Evolutionary conservation across 2,888 invertebrate genomes (phyloP).

Genomic region (Ethmia dodecea): DNA sequence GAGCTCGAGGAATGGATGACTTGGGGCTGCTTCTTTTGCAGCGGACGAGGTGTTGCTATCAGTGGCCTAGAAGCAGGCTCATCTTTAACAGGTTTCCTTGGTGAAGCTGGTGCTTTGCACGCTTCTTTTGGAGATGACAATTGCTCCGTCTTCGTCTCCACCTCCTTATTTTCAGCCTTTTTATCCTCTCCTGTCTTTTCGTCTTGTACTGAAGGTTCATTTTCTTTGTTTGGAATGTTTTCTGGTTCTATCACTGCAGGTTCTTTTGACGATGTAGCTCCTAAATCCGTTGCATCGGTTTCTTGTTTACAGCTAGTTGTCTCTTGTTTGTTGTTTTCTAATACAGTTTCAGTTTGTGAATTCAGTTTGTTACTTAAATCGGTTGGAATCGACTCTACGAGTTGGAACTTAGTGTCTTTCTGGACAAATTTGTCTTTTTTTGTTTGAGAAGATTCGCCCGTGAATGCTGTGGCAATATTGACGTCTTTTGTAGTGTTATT

Average conservation of each 20-base stretch:
- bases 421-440: no score
- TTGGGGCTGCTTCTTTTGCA: conserved; percentile 73
- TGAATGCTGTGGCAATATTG: no score
- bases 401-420: no score
- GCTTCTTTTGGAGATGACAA: conserved; percentile 22
- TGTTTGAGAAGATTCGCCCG: no score
- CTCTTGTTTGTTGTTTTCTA: no score
- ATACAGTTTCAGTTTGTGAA: no score
- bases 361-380: no score
- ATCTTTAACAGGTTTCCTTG: conserved; percentile 63
- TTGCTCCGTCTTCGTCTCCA: conserved; percentile 31
- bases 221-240: conserved; percentile 49
- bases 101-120: conserved; percentile 16
- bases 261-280: background rate
- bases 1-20: conserved; percentile 58
- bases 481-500: no score
- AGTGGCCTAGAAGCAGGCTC: conserved; percentile 74
- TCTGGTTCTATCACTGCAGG: conserved; percentile 27
- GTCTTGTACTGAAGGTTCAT: conserved; percentile 21
- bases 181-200: conserved; percentile 33
- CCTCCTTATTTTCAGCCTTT: conserved; percentile 43
- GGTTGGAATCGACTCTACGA: no score
- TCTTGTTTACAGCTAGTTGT: no score
- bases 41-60: conserved; percentile 79
- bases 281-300: background rate